Evolutionary conservation across 1,140 invertebrate species (phyloP).

Genomic region (Euglossa dilemma): DNA sequence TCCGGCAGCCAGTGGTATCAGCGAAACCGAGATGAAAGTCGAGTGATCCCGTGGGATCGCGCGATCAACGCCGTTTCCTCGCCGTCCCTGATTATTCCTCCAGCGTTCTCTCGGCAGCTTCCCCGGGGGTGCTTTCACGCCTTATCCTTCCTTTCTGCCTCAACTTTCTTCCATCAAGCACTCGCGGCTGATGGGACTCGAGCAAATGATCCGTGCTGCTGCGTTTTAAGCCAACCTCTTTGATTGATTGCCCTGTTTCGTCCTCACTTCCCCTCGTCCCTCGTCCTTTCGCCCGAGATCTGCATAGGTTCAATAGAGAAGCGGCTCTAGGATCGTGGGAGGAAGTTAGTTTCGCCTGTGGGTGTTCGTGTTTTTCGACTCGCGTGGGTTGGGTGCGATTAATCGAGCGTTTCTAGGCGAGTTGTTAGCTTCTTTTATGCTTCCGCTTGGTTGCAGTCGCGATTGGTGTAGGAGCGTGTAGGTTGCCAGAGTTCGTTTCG

Average conservation of each 20-base stretch:
- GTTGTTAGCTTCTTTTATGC: too few relatives aligned
- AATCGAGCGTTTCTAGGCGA: too few relatives aligned
- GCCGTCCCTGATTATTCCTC: conserved; percentile 38
- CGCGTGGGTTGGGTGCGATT: too few relatives aligned
- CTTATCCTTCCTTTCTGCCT: conserved; percentile 1
- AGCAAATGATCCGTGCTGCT: not conserved
- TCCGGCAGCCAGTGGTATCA: conserved; percentile 28
- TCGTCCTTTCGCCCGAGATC: too few relatives aligned
- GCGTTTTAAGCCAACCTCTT: not conserved
- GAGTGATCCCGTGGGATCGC: conserved; percentile 31
- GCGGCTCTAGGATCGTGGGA: too few relatives aligned
- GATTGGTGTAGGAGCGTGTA: too few relatives aligned
- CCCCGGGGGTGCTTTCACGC: not conserved
- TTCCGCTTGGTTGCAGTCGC: too few relatives aligned
- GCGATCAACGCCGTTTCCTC: conserved; percentile 39
- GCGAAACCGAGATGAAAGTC: conserved; percentile 26
- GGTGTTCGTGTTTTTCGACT: too few relatives aligned
- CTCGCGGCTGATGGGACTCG: not conserved
- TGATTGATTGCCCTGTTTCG: not conserved
- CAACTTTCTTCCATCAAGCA: not conserved
- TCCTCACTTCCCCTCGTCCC: too few relatives aligned
- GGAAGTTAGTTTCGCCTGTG: too few relatives aligned
- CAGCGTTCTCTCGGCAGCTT: not conserved
- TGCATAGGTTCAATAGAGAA: too few relatives aligned
- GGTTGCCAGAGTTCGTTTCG: too few relatives aligned